phyloP scores from a whole-genome alignment of 2,888 invertebrate genomes.

The Creontiades dilutus region DNA sequence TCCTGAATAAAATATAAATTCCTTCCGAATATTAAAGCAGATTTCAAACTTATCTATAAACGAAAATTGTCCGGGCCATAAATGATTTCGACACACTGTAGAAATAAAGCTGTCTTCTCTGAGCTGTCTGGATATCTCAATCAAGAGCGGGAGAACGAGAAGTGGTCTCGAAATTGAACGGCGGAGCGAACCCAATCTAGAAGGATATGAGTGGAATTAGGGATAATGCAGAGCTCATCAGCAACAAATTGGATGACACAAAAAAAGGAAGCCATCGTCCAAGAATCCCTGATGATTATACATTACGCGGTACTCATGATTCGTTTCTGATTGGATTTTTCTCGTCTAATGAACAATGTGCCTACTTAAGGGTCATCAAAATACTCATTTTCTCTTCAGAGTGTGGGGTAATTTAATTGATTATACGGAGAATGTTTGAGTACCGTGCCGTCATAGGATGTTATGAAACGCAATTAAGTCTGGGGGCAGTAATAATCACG shows the following conservation, averaged over 20 bases:
- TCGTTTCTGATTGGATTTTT: constrained; percentile 62
- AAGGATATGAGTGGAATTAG: constrained; percentile 54
- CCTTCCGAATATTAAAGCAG: no score
- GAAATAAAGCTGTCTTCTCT: no score
- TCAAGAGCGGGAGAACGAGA: neutral
- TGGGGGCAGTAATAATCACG: neutral
- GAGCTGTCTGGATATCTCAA: neutral
- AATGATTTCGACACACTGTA: no score
- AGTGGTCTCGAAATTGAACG: neutral
- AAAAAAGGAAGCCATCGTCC: neutral
- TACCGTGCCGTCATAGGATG: neutral
- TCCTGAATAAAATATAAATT: no score
- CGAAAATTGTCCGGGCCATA: no score
- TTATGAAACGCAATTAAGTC: constrained; percentile 18
- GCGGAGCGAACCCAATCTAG: constrained; percentile 18
- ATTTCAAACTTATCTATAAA: no score
- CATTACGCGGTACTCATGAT: constrained; percentile 44
- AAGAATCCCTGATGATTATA: constrained; percentile 42
- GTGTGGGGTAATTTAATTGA: constrained; percentile 26
- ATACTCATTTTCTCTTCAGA: neutral
- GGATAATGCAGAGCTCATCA: constrained; percentile 56
- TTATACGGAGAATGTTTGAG: constrained; percentile 6
- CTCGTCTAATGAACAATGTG: constrained; percentile 47
- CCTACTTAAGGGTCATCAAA: constrained; percentile 60
- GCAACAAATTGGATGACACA: constrained; percentile 57